Percentiles rank a stretch among this genome's conserved stretches.
These are phyloP conservation scores for Actenoides lindsayi DNA, from an alignment of 2,113 vertebrate genomes.

Conservation along the genomic window DNA sequence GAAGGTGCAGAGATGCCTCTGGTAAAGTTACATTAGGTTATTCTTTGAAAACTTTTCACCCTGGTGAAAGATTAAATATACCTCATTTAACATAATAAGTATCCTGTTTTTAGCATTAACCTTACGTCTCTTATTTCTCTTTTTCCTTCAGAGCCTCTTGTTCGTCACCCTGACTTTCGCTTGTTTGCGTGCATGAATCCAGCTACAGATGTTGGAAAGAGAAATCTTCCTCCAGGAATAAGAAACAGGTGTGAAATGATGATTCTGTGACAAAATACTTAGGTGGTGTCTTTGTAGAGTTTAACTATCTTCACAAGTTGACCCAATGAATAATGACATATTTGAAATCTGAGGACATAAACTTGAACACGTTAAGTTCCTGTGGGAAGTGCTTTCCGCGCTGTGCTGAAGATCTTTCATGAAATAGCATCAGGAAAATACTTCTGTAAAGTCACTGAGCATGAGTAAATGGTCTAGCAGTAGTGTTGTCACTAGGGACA, in stretches of 20 bases:
- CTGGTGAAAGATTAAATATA: background rate
- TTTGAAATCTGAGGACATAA: background rate
- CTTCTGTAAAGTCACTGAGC: background rate
- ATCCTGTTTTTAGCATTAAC: background rate
- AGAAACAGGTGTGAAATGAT: slow-evolving; percentile 87
- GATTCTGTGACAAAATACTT: background rate
- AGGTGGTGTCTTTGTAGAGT: background rate
- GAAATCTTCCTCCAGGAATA: slow-evolving; percentile 94
- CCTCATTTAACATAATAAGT: background rate
- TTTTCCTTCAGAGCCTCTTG: slow-evolving; percentile 83
- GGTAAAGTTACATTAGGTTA: background rate
- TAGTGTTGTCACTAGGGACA: background rate
- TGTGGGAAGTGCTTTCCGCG: background rate
- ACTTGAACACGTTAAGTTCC: background rate
- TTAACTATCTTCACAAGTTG: background rate
- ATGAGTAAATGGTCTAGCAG: background rate
- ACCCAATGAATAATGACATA: background rate
- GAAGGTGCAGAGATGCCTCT: background rate
- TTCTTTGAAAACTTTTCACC: background rate
- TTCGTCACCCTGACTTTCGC: slow-evolving; percentile 91
- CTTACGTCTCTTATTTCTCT: background rate
- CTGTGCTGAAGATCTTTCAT: background rate
- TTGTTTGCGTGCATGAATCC: slow-evolving; percentile 99
- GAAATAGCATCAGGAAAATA: background rate
- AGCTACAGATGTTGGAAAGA: slow-evolving; percentile 96